Evolutionary conservation across 2,888 invertebrate genomes (phyloP).

Genomic region (Morpho deidamia): DNA sequence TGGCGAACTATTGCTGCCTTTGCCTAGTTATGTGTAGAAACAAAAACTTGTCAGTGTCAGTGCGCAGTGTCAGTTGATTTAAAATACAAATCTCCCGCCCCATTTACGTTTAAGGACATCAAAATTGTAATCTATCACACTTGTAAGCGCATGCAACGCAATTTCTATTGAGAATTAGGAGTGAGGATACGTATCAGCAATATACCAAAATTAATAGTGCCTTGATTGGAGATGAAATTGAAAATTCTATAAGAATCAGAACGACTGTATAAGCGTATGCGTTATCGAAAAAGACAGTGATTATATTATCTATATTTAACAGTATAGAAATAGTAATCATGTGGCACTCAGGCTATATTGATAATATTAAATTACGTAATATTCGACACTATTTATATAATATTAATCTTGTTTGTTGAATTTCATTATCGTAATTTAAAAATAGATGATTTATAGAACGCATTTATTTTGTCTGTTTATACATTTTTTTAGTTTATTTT

Average conservation of each 20-base stretch:
- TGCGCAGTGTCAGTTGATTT: slow-evolving; percentile 5
- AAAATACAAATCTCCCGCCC: slow-evolving; percentile 36
- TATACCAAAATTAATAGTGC: slow-evolving; percentile 77
- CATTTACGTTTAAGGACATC: slow-evolving; percentile 42
- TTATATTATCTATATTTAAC: slow-evolving; percentile 77
- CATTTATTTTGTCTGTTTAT: slow-evolving; percentile 76
- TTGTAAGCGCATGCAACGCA: slow-evolving; percentile 53
- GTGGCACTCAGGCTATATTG: slow-evolving; percentile 64
- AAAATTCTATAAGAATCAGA: slow-evolving; percentile 58
- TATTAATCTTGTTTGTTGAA: slow-evolving; percentile 67
- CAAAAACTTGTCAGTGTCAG: too few relatives aligned
- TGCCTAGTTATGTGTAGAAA: too few relatives aligned
- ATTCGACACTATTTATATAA: slow-evolving; percentile 49
- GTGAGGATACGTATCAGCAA: slow-evolving; percentile 76
- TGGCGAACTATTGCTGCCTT: too few relatives aligned
- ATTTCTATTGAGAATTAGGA: slow-evolving; percentile 71
- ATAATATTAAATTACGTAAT: slow-evolving; percentile 54
- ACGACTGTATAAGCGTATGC: slow-evolving; percentile 44
- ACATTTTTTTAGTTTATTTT: slow-evolving; percentile 70
- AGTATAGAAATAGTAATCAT: slow-evolving; percentile 78
- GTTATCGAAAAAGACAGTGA: slow-evolving; percentile 49
- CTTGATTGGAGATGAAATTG: slow-evolving; percentile 60
- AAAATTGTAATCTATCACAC: slow-evolving; percentile 62
- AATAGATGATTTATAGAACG: slow-evolving; percentile 71
- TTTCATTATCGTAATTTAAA: slow-evolving; percentile 62